Conservation (phyloP, 2,797 vertebrate genomes). For the Oryzias sinensis region DNA sequence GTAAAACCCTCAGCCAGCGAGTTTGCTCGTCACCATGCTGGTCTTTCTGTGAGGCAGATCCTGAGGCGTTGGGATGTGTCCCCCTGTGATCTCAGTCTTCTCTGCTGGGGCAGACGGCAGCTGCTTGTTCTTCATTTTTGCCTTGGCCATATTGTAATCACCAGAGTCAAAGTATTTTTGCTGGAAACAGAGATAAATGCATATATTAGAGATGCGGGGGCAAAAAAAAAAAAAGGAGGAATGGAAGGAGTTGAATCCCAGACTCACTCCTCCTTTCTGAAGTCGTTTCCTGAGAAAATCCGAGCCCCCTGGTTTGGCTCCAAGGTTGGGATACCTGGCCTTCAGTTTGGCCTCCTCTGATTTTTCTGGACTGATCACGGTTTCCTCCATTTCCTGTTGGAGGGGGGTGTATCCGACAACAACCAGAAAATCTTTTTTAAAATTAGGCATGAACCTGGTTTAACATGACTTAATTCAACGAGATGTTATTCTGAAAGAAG, state of each 20-base stretch:
- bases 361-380: slow-evolving; percentile 93
- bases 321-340: slow-evolving; percentile 91
- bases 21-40: slow-evolving; percentile 95
- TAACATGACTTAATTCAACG: too few species aligned
- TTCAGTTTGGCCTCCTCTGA: slow-evolving; percentile 96
- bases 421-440: neutral
- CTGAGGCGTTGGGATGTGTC: slow-evolving; percentile 98
- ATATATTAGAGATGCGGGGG: neutral
- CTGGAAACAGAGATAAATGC: slow-evolving; percentile 64
- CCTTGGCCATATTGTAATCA: slow-evolving; percentile 99
- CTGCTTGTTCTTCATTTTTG: slow-evolving; percentile 98
- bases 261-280: slow-evolving; percentile 89
- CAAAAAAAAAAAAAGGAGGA: neutral
- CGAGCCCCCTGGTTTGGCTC: slow-evolving; percentile 91
- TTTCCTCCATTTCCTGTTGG: slow-evolving; percentile 94
- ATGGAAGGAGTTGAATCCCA: neutral
- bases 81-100: slow-evolving; percentile 95
- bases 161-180: slow-evolving; percentile 99
- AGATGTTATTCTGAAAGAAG: too few species aligned
- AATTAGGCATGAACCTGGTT: neutral
- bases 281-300: slow-evolving; percentile 95
- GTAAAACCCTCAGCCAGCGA: slow-evolving; percentile 88
- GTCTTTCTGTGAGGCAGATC: slow-evolving; percentile 97
- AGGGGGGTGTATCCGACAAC: neutral
- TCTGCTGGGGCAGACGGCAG: slow-evolving; percentile 87